Percentiles rank a stretch among this genome's conserved stretches.
Evolutionary conservation across 1,140 invertebrate genomes (phyloP).

Genomic region (Drosophila prosaltans): DNA sequence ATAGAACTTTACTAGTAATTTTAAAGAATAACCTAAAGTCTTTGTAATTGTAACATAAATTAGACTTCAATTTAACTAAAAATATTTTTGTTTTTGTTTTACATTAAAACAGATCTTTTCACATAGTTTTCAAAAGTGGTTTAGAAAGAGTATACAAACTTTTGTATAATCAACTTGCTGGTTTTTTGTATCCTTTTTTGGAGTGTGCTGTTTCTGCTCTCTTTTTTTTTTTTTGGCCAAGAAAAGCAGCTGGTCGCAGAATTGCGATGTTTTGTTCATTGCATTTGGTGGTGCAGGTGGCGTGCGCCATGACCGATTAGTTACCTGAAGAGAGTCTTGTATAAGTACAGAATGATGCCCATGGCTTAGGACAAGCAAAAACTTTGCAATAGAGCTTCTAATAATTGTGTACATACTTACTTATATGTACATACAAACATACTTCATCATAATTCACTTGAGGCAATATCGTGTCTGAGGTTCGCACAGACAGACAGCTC

Average conservation of each 20-base stretch:
- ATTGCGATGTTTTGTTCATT: slow-evolving; percentile 8
- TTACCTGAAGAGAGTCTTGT: slow-evolving; percentile 1
- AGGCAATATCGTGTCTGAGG: slow-evolving; percentile 44
- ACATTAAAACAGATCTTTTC: too few relatives aligned
- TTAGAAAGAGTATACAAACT: neutral
- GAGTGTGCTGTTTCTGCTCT: neutral
- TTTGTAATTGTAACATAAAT: too few relatives aligned
- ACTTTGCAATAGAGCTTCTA: neutral
- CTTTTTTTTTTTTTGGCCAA: neutral
- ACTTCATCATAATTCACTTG: slow-evolving; percentile 37
- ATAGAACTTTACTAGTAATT: too few relatives aligned
- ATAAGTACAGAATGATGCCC: slow-evolving; percentile 1
- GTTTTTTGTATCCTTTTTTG: neutral
- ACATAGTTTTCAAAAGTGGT: too few relatives aligned
- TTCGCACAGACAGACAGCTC: neutral
- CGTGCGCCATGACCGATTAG: slow-evolving; percentile 7
- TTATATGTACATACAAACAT: neutral
- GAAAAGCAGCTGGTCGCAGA: slow-evolving; percentile 17
- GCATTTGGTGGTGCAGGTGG: slow-evolving; percentile 4
- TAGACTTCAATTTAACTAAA: too few relatives aligned
- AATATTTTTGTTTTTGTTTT: too few relatives aligned
- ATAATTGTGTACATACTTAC: neutral
- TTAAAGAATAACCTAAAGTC: too few relatives aligned
- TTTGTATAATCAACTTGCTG: neutral
- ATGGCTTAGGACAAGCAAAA: neutral